A percentile compares a stretch with the other conserved stretches of the same genome.
phyloP scores from a whole-genome alignment of 2,888 invertebrate genomes.

The Galeopsomyia nigrocyanea region DNA sequence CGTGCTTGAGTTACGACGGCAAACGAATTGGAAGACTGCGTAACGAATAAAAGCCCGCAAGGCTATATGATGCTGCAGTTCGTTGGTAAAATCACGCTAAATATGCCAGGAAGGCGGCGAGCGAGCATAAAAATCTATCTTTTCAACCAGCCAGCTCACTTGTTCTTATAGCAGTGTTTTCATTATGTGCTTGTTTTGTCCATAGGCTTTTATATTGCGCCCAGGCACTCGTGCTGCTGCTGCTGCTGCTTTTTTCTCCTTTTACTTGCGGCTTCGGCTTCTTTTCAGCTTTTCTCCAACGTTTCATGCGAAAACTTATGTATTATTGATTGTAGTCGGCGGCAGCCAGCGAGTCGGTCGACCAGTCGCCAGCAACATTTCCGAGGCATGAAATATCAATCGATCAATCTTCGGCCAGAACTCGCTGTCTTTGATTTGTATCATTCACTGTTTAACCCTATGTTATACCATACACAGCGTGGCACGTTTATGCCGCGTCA shows the following conservation, averaged over 20 bases:
- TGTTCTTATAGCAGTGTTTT: slow-evolving; percentile 25
- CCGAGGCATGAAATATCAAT: slow-evolving; percentile 32
- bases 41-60: slow-evolving; percentile 6
- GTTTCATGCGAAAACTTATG: slow-evolving; percentile 23
- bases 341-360: not conserved
- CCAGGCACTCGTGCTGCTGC: not conserved
- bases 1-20: not conserved
- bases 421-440: slow-evolving; percentile 35
- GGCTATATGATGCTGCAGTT: too few species aligned
- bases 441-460: slow-evolving; percentile 30
- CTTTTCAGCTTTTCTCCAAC: slow-evolving; percentile 5
- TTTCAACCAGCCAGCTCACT: slow-evolving; percentile 34
- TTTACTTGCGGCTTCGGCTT: not conserved
- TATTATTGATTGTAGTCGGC: slow-evolving; percentile 28
- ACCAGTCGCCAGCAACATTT: slow-evolving; percentile 27
- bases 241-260: slow-evolving; percentile 1
- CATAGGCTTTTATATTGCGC: not conserved
- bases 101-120: not conserved
- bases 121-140: slow-evolving; percentile 36
- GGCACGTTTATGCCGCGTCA: slow-evolving; percentile 36
- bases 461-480: not conserved
- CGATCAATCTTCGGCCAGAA: slow-evolving; percentile 30
- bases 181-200: slow-evolving; percentile 16
- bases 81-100: not conserved
- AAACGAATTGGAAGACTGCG: not conserved